Evolutionary conservation across 1,140 invertebrate species (phyloP), one percentile per base, ranked within the genome.

Genomic region (Ostrea edulis): DNA sequence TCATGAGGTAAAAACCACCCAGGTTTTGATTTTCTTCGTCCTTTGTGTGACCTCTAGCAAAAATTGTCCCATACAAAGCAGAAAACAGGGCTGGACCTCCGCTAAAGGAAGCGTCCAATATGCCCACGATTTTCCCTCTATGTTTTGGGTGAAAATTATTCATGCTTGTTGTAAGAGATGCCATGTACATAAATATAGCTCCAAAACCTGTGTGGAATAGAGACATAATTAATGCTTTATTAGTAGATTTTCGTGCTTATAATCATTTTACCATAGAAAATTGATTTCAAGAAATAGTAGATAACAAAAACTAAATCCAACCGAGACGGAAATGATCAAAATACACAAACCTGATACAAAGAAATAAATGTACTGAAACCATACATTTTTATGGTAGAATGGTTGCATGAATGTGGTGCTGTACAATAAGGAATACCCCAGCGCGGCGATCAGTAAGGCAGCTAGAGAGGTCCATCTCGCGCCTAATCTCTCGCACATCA

Each of bases 161-260:
- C 68, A 93, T 90, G 58, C 91, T 93, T 0, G 90, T 90, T 2
- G 90, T 92, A 84, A 93, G 82, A 22, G 90, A 89, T 11, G 91
- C 87, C 91, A 93, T 93, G 89, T 93, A 93, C 88, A 92, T 89
- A 51, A 92, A 93, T 29, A 93, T 91, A n/a, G 91, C 90, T 0
- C 93, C 92, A 86, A 93, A 92, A 68, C 92, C 93, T 93, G 81
- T 7, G 86, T 87, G 29, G 17, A 52, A 22, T 2, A 68, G 22
- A 25, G 5, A 68, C 9, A 68, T 44, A 44, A 22, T 25, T 3
- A 55, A 55, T 55, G 54, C 8, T 55, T 55, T 12, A 55, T 1
- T 17, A 12, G 20, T 71, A 71, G 20, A 71, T 25, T 2, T 44
- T 44, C 2, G 35, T 44, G 2, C 1, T 44, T 1, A 44, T 44